phyloP scores from a whole-genome alignment of 2,888 invertebrate genomes.

The Plagodis dolabraria region DNA sequence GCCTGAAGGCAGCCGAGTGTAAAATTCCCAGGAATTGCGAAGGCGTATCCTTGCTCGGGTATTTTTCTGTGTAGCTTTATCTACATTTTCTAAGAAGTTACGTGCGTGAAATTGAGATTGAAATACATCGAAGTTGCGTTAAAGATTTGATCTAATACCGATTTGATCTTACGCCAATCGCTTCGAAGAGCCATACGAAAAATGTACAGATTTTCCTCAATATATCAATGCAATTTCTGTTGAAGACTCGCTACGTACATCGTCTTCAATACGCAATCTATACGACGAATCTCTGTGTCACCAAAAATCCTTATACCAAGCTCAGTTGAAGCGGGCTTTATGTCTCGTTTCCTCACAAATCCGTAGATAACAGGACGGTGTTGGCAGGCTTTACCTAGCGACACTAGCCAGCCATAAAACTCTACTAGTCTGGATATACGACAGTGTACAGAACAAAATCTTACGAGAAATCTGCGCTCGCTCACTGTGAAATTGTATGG shows the following conservation, averaged over 20 bases:
- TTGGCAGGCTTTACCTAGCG: constrained; percentile 42
- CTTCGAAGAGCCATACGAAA: constrained; percentile 26
- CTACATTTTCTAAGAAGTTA: constrained; percentile 5
- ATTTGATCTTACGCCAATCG: constrained; percentile 33
- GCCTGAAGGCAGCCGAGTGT: constrained; percentile 3
- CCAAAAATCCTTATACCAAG: constrained; percentile 55
- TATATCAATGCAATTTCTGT: constrained; percentile 38
- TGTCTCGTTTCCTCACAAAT: constrained; percentile 68
- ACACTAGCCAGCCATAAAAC: constrained; percentile 49
- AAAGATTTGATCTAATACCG: constrained; percentile 17
- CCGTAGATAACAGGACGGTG: constrained; percentile 59
- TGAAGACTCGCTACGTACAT: constrained; percentile 37
- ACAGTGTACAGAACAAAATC: constrained; percentile 42
- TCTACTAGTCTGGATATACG: constrained; percentile 44
- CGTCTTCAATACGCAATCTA: constrained; percentile 54
- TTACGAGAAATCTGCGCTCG: constrained; percentile 53
- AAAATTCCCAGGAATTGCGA: constrained; percentile 1
- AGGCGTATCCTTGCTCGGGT: too few species aligned
- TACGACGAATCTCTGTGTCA: constrained; percentile 54
- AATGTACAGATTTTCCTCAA: constrained; percentile 37
- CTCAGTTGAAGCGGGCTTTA: constrained; percentile 62
- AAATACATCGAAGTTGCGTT: constrained; percentile 28
- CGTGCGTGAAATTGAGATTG: constrained; percentile 18
- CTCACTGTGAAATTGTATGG: constrained; percentile 59
- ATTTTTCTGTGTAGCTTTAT: neutral